Percentiles rank a stretch among this genome's conserved stretches.
Conservation (phyloP, 2,113 vertebrate species). For the Vidua chalybeata region DNA sequence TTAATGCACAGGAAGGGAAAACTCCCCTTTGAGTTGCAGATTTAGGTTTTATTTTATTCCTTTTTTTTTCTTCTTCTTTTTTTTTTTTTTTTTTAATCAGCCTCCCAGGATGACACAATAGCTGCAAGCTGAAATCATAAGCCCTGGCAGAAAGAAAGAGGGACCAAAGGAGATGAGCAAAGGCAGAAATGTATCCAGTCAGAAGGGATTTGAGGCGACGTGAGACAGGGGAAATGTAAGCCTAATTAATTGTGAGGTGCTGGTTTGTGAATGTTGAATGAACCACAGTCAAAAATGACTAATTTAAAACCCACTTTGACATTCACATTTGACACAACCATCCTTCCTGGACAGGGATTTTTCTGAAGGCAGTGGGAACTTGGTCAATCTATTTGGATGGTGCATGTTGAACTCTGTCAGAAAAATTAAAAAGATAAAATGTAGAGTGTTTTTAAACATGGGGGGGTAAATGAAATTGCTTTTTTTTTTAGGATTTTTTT, state of each 20-base stretch:
- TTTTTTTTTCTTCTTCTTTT: neutral
- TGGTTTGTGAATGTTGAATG: neutral
- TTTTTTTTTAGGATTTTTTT: neutral
- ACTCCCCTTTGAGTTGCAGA: neutral
- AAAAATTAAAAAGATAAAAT: neutral
- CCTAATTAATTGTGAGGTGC: neutral
- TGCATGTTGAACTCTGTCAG: neutral
- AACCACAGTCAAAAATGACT: neutral
- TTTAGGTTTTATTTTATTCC: neutral
- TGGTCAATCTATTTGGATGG: accelerated
- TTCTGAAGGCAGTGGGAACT: neutral
- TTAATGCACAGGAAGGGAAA: neutral
- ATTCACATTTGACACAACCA: neutral
- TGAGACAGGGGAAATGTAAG: neutral
- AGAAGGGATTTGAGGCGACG: neutral
- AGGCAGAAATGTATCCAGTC: neutral
- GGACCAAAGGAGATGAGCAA: neutral
- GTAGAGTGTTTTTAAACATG: neutral
- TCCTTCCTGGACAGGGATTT: neutral
- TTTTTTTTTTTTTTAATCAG: neutral
- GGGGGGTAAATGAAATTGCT: neutral
- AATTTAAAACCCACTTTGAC: neutral
- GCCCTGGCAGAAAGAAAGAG: neutral
- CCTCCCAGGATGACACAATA: neutral
- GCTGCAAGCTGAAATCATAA: neutral